Evolutionary conservation across 1,140 invertebrate species (phyloP), one percentile per base, ranked within the genome.

Genomic region (Oscheius sp.): DNA sequence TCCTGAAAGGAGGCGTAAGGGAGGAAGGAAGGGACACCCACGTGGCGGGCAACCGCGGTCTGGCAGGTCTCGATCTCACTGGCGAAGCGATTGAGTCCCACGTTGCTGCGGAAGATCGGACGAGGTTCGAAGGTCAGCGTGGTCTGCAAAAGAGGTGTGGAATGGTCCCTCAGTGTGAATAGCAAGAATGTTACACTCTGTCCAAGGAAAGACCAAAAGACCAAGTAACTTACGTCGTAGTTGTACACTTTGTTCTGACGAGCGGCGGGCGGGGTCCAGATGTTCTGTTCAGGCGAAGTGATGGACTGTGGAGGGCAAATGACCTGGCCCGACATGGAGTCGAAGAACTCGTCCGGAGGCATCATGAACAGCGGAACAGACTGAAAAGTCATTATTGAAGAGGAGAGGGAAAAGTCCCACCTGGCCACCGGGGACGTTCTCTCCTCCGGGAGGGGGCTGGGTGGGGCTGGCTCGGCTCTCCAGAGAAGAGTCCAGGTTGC

Each of bases 11-110:
- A n/a, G n/a, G n/a, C n/a, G n/a, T n/a, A n/a, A n/a, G n/a, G n/a
- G n/a, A n/a, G n/a, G n/a, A n/a, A n/a, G n/a, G n/a, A n/a, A n/a
- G n/a, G n/a, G n/a, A n/a, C n/a, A n/a, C n/a, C n/a, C n/a, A n/a
- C n/a, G n/a, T n/a, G n/a, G 4, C 75, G 63, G 23, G 52, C 75
- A 63, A 76, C 70, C 15, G 75, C 75, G 29, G 59, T 76, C 36
- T 75, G 73, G 38, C 75, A 76, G 23, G 75, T 76, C 46, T 76
- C 75, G 15, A 74, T 38, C 23, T 52, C 74, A 13, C 46, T 26
- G 32, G 20, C 23, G 23, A 70, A 10, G 49, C 23, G 68, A 46
- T 69, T 63, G 18, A 68, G 31, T 46, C 61, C 67, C 29, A 70
- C 62, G 29, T 23, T 71, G 45, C 28, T 66, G 34, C 26, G 36